phyloP scores from a whole-genome alignment of 1,140 invertebrate genomes.

The Macrosteles quadrilineatus region DNA sequence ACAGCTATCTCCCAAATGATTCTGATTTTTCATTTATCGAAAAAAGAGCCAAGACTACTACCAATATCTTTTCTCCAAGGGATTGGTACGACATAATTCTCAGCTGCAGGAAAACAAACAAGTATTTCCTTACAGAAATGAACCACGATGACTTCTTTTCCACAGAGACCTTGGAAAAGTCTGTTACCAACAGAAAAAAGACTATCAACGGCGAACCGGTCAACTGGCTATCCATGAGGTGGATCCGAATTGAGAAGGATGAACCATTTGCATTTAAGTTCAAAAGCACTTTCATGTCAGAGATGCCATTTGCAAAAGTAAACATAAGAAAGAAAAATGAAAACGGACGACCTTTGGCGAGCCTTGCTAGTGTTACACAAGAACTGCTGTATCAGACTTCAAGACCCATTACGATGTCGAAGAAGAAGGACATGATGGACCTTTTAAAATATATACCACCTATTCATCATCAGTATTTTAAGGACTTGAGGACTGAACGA shows the following conservation, averaged over 20 bases:
- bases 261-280: constrained; percentile 32
- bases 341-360: constrained; percentile 37
- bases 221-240: constrained; percentile 33
- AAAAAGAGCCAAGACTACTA: no score
- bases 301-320: constrained; percentile 36
- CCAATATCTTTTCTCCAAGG: constrained; percentile 35
- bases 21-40: constrained; percentile 36
- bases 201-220: no score
- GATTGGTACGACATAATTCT: constrained; percentile 39
- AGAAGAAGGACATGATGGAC: constrained; percentile 38
- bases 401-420: constrained; percentile 38
- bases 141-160: no score
- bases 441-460: constrained; percentile 38
- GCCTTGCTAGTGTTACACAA: constrained; percentile 39
- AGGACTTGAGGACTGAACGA: constrained; percentile 35
- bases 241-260: constrained; percentile 17
- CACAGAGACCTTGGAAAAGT: no score
- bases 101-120: constrained; percentile 38
- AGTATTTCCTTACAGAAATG: constrained; percentile 36
- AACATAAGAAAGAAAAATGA: constrained; percentile 35
- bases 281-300: constrained; percentile 38
- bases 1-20: constrained; percentile 37
- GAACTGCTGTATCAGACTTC: constrained; percentile 36
- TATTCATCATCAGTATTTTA: constrained; percentile 38
- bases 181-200: no score